These are phyloP conservation scores for Montipora foliosa DNA, from an alignment of 64 coral and sea anemone genomes.

Conservation along the genomic window DNA sequence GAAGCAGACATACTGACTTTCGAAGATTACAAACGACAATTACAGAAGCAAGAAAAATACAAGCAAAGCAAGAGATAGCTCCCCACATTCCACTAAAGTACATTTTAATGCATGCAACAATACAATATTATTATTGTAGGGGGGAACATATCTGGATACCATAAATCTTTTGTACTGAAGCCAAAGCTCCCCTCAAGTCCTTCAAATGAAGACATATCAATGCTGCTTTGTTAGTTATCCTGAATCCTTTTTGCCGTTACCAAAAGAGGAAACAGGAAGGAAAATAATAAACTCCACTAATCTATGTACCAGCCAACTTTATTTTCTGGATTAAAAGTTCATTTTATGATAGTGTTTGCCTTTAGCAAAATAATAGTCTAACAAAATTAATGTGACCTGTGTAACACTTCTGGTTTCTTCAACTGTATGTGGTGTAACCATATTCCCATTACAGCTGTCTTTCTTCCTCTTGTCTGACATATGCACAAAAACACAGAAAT, in stretches of 20 bases:
- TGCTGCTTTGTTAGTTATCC: background rate
- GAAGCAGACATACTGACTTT: conserved; percentile 84
- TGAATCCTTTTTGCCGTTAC: too few relatives aligned
- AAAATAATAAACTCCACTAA: background rate
- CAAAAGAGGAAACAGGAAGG: background rate
- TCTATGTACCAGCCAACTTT: background rate
- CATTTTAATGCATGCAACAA: too few relatives aligned
- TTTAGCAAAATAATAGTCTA: background rate
- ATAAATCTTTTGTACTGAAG: background rate
- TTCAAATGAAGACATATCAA: background rate
- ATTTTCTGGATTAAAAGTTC: background rate
- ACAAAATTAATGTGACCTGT: background rate
- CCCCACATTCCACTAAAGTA: background rate
- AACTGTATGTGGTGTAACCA: background rate
- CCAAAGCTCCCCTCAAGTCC: background rate
- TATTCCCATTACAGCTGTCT: background rate
- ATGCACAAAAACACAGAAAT: background rate
- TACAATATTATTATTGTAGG: too few relatives aligned
- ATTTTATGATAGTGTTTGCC: background rate
- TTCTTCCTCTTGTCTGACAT: too few relatives aligned
- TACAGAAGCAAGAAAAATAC: conserved; percentile 82
- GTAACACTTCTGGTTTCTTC: background rate
- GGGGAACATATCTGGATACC: too few relatives aligned
- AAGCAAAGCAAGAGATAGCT: conserved; percentile 55
- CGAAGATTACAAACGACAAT: conserved; percentile 74